Evolutionary conservation across 2,113 vertebrate genomes (phyloP).

Genomic region (Ceyx melanurus): DNA sequence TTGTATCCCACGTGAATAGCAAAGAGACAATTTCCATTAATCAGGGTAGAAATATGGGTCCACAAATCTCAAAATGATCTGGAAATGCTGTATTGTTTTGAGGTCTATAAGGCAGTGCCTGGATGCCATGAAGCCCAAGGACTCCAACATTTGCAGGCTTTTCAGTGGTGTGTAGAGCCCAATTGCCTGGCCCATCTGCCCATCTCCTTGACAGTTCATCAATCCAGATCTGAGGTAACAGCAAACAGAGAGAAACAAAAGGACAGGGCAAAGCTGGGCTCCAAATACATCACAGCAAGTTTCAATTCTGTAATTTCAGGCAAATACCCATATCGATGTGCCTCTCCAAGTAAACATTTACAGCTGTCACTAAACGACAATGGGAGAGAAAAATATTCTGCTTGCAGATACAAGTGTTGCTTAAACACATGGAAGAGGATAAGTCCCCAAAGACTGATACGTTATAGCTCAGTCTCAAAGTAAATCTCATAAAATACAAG

Average conservation of each 20-base stretch:
- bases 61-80: neutral
- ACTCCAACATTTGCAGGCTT: neutral
- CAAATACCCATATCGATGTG: neutral
- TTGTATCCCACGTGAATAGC: neutral
- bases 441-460: neutral
- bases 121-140: neutral
- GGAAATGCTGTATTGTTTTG: neutral
- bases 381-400: neutral
- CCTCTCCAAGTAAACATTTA: neutral
- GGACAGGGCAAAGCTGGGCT: neutral
- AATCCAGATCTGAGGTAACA: neutral
- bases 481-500: slow-evolving; percentile 19
- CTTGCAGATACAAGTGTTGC: neutral
- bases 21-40: neutral
- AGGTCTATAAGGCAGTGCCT: neutral
- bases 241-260: neutral
- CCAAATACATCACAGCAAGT: neutral
- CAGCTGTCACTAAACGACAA: neutral
- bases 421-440: neutral
- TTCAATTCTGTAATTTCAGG: neutral
- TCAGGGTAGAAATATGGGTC: neutral
- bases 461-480: neutral
- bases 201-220: neutral
- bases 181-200: neutral
- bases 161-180: neutral